Base-by-base conservation (phyloP, 2,888 invertebrate genomes). In the Cabera pusaria region DNA sequence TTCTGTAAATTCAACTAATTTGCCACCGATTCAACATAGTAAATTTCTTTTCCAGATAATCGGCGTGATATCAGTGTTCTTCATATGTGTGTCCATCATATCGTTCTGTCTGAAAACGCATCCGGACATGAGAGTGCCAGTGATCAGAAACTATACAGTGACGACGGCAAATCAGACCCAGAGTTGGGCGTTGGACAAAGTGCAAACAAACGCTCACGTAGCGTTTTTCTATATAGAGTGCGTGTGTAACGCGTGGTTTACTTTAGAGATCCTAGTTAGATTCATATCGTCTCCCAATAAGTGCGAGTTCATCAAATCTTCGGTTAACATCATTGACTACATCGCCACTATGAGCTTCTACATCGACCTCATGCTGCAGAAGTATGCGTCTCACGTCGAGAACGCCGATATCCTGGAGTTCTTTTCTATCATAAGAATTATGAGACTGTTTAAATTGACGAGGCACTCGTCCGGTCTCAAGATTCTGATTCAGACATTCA, bases 21-120 rank as follows among this genome's bases (percentile, higher is more conserved):
- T 32, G 7, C 5, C 7, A 14, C 16, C 9, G 9, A 24, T 33
- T 25, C 26, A 24, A 28, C 33, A 12, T 31, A 27, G 11, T 35
- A 34, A 29, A 6, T 44, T 64, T 72, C 67, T 50, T 64, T 92
- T 92, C 21, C 94, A 99, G 98, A 95, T 98, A 69, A 96, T 99
- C 79, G 98, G 98, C 63, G 96, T 98, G 56, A 94, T 98, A 79
- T 99, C 98, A 57, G 98, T 99, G 72, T 98, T 99, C 92, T 99
- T 99, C 93, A 99, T 99, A 85, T 97, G 98, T 90, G 96, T 98
- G 59, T 99, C 99, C 59, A 99, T 99, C 81, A 91, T 99, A 83
- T 98, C 99, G 62, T 99, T 99, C 91, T 99, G 99, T 91, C 93
- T 99, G 77, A 99, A 99, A 92, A 99, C 99, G 26, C 99, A 99